phyloP scores from a whole-genome alignment of 2,888 invertebrate species.

The Tenthredo livida region DNA sequence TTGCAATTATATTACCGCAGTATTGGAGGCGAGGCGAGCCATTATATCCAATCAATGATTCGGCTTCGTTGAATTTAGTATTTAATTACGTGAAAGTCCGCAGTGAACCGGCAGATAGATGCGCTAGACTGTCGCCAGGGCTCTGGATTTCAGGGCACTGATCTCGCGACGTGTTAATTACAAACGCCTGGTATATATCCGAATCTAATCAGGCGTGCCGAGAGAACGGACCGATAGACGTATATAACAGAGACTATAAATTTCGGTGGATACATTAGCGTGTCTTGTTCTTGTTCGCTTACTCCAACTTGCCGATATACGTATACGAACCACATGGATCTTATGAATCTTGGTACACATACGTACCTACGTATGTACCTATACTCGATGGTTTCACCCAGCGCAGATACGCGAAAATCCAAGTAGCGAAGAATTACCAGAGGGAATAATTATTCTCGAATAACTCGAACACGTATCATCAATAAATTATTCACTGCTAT shows the following conservation, averaged over 20 bases:
- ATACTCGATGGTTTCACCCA: not conserved
- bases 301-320: not conserved
- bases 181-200: constrained; percentile 66
- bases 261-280: constrained; percentile 70
- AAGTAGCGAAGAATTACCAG: not conserved
- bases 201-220: constrained; percentile 68
- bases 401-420: not conserved
- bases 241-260: constrained; percentile 68
- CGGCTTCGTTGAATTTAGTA: constrained; percentile 39
- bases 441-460: not conserved
- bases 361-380: not conserved
- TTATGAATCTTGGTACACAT: not conserved
- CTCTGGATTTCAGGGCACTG: constrained; percentile 8
- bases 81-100: constrained; percentile 43
- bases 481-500: not conserved
- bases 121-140: constrained; percentile 37
- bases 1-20: constrained; percentile 48
- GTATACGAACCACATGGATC: not conserved
- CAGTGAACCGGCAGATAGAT: constrained; percentile 30
- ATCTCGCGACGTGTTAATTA: constrained; percentile 68
- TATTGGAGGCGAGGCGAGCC: constrained; percentile 38
- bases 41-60: constrained; percentile 53
- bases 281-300: constrained; percentile 37
- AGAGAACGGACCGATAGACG: constrained; percentile 63
- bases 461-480: not conserved